phyloP scores from a whole-genome alignment of 2,888 invertebrate genomes.

The Watsonalla binaria region DNA sequence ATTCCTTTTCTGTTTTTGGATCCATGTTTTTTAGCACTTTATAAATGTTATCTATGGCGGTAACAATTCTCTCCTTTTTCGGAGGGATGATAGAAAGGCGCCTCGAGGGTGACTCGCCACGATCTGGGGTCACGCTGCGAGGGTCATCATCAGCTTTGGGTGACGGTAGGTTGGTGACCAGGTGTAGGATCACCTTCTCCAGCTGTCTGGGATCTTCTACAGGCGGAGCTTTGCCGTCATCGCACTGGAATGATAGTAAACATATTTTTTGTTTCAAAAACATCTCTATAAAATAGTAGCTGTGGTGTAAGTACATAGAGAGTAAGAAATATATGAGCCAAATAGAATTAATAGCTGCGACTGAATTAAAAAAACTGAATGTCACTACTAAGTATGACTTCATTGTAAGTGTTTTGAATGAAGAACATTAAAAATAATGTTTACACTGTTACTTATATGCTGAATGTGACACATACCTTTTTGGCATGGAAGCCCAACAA shows the following conservation, averaged over 20 bases:
- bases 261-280: too few relatives aligned
- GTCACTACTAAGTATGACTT: too few relatives aligned
- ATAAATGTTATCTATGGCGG: slow-evolving; percentile 57
- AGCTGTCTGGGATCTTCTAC: slow-evolving; percentile 83
- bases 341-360: too few relatives aligned
- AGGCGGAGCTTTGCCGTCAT: slow-evolving; percentile 34
- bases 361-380: too few relatives aligned
- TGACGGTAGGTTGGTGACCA: slow-evolving; percentile 66
- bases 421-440: too few relatives aligned
- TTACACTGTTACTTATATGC: too few relatives aligned
- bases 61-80: slow-evolving; percentile 49
- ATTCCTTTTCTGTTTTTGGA: neutral
- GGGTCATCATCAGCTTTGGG: slow-evolving; percentile 19
- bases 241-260: slow-evolving; percentile 32
- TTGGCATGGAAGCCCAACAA: too few relatives aligned
- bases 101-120: slow-evolving; percentile 9
- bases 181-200: slow-evolving; percentile 83
- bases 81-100: slow-evolving; percentile 53
- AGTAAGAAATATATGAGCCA: too few relatives aligned
- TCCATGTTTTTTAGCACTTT: slow-evolving; percentile 35
- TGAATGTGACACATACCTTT: too few relatives aligned
- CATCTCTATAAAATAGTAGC: too few relatives aligned
- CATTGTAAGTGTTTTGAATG: too few relatives aligned
- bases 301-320: too few relatives aligned
- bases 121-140: slow-evolving; percentile 5